A percentile compares a stretch with the other conserved stretches of the same genome.
Evolutionary conservation across 2,797 vertebrate genomes (phyloP).

Genomic region (Onychomys arenicola): DNA sequence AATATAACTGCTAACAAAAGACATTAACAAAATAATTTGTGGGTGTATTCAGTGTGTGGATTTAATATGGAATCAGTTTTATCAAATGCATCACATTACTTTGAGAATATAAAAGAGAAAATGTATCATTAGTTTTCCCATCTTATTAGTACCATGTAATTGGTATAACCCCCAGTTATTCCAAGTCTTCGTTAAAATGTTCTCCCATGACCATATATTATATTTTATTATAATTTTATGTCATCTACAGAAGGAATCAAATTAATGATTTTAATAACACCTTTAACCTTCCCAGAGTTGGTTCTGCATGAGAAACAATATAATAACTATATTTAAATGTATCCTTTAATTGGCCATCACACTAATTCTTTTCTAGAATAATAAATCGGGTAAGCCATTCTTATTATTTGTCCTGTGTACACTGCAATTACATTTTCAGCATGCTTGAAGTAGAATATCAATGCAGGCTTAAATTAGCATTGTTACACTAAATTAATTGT

Average conservation of each 20-base stretch:
- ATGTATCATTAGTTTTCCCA: slow-evolving; percentile 75
- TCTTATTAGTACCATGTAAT: slow-evolving; percentile 82
- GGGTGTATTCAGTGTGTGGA: background rate
- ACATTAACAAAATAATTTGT: background rate
- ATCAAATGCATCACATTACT: slow-evolving; percentile 77
- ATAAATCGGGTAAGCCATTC: slow-evolving; percentile 81
- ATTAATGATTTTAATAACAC: slow-evolving; percentile 88
- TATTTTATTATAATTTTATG: slow-evolving; percentile 87
- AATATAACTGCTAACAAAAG: background rate
- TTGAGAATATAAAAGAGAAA: slow-evolving; percentile 84
- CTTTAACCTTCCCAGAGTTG: slow-evolving; percentile 85
- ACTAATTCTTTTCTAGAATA: slow-evolving; percentile 86
- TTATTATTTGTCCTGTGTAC: slow-evolving; percentile 81
- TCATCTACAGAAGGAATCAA: slow-evolving; percentile 85
- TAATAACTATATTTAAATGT: slow-evolving; percentile 83
- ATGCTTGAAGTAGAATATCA: slow-evolving; percentile 81
- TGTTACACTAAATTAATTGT: slow-evolving; percentile 59
- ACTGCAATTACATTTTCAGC: slow-evolving; percentile 81
- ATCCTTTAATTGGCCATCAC: slow-evolving; percentile 86
- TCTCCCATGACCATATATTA: slow-evolving; percentile 84
- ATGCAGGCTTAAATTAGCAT: slow-evolving; percentile 79
- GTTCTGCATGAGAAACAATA: slow-evolving; percentile 84
- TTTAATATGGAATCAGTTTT: slow-evolving; percentile 71
- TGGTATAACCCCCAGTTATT: slow-evolving; percentile 83
- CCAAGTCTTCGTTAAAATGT: slow-evolving; percentile 85